These are phyloP conservation scores for Branchinecta sandiegonensis DNA, from an alignment of 2,888 invertebrate genomes.

Conservation along the genomic window DNA sequence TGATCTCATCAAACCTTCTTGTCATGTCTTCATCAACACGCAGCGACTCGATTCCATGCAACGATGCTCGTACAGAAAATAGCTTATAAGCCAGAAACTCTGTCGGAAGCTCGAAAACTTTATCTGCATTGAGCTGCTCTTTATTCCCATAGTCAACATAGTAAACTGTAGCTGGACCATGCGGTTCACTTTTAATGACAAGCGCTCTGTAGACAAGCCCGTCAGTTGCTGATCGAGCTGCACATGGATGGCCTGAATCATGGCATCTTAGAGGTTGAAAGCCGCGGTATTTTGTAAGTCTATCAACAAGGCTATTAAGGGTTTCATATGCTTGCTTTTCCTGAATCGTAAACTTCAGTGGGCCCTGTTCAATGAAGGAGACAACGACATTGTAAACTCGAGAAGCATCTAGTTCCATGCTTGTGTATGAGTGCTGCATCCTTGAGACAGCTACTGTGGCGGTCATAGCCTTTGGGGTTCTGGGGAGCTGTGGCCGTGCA, in stretches of 20 bases:
- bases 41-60: background rate
- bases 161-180: constrained; percentile 13
- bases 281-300: background rate
- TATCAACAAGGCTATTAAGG: background rate
- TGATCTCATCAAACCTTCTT: background rate
- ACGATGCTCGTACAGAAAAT: background rate
- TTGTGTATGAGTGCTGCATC: background rate
- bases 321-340: background rate
- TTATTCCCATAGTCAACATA: constrained; percentile 23
- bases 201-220: constrained; percentile 17
- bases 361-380: constrained; percentile 19
- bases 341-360: constrained; percentile 20
- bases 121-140: background rate
- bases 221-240: constrained; percentile 17
- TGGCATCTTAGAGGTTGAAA: background rate
- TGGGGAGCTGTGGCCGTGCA: background rate
- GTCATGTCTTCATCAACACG: background rate
- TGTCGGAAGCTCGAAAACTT: background rate
- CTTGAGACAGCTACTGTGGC: background rate
- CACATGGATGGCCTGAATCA: background rate
- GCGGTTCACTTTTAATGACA: background rate
- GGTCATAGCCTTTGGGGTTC: background rate
- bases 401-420: background rate
- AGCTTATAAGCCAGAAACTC: background rate
- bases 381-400: constrained; percentile 12